Evolutionary conservation across 1,140 invertebrate species (phyloP).

Genomic region (Bombus confusus): DNA sequence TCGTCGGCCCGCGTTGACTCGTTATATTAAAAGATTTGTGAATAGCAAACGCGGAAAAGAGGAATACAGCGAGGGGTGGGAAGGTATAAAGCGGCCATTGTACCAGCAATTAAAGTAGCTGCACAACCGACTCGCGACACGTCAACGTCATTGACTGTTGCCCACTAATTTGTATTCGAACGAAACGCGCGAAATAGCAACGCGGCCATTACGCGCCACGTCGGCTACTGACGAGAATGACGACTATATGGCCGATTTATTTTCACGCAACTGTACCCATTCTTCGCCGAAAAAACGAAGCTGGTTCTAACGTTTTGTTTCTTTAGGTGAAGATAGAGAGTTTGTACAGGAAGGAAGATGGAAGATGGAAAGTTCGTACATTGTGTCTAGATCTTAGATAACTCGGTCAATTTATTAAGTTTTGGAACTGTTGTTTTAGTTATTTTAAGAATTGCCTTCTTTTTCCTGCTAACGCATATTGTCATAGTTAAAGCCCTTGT

Average conservation of each 20-base stretch:
- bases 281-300: not conserved
- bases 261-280: not conserved
- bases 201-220: not conserved
- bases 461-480: no score
- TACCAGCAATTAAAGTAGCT: slow-evolving; percentile 52
- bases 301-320: not conserved
- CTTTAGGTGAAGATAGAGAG: no score
- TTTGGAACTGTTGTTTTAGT: no score
- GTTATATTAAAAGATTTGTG: slow-evolving; percentile 57
- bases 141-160: slow-evolving; percentile 21
- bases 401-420: no score
- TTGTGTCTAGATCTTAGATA: no score
- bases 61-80: not conserved
- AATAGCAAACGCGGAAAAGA: slow-evolving; percentile 11
- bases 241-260: not conserved
- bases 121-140: slow-evolving; percentile 20
- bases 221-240: no score
- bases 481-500: no score
- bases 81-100: slow-evolving; percentile 29
- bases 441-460: no score
- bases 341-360: not conserved
- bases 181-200: slow-evolving; percentile 37
- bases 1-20: slow-evolving; percentile 40
- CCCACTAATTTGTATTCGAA: slow-evolving; percentile 48
- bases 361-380: no score